phyloP scores from a whole-genome alignment of 2,888 invertebrate genomes.

The Rhagium mordax region DNA sequence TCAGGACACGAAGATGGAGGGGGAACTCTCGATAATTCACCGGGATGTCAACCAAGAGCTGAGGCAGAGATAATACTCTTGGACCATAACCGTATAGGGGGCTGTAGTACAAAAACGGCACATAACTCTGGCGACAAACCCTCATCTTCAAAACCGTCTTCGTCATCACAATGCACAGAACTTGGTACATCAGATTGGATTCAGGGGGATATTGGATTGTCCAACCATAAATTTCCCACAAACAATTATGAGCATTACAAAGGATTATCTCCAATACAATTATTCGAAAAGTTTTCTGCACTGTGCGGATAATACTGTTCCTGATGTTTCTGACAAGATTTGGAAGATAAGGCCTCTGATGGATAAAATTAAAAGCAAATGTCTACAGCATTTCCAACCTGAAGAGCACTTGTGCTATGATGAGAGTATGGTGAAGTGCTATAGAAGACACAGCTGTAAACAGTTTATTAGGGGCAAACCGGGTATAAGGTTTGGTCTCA shows the following conservation, averaged over 20 bases:
- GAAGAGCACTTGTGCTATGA: conserved; percentile 39
- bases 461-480: conserved; percentile 54
- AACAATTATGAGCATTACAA: not conserved
- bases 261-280: not conserved
- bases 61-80: conserved; percentile 34
- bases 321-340: conserved; percentile 46
- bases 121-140: too few relatives aligned
- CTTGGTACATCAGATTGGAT: not conserved
- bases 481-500: conserved; percentile 47
- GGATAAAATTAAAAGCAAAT: conserved; percentile 37
- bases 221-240: not conserved
- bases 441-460: too few relatives aligned
- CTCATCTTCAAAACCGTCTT: too few relatives aligned
- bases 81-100: not conserved
- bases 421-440: conserved; percentile 53
- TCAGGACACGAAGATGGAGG: conserved; percentile 43
- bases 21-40: conserved; percentile 42
- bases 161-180: too few relatives aligned
- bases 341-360: conserved; percentile 52
- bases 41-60: conserved; percentile 17
- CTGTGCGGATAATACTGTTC: conserved; percentile 37
- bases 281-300: conserved; percentile 9
- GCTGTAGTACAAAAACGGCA: too few relatives aligned
- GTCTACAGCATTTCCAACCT: conserved; percentile 40
- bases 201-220: not conserved